Percentiles rank a stretch among this genome's conserved stretches.
These are phyloP conservation scores for Delphinus delphis DNA, from an alignment of 2,113 vertebrate genomes.

Conservation along the genomic window DNA sequence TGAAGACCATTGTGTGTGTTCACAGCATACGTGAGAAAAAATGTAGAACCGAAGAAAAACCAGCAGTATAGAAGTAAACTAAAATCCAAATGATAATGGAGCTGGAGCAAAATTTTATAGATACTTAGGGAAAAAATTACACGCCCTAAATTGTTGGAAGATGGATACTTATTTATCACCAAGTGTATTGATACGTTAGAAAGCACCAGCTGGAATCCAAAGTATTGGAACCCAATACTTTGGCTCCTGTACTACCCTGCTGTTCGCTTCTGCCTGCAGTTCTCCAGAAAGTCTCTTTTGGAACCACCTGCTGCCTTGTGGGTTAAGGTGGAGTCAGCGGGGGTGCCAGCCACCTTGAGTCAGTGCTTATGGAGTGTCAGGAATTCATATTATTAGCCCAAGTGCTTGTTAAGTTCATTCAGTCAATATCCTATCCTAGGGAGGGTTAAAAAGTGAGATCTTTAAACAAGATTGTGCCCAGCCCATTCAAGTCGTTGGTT, in stretches of 20 bases:
- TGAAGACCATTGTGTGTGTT: constrained; percentile 59
- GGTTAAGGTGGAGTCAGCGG: neutral
- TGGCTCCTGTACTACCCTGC: neutral
- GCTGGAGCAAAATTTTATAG: neutral
- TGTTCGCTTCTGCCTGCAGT: neutral
- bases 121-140: neutral
- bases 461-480: neutral
- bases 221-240: neutral
- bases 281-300: neutral
- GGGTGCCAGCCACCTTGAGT: neutral
- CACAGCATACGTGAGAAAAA: constrained; percentile 40
- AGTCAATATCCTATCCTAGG: neutral
- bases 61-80: neutral
- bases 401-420: neutral
- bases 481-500: neutral
- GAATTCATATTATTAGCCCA: neutral
- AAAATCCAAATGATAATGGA: constrained; percentile 10
- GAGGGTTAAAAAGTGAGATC: neutral
- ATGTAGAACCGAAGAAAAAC: constrained; percentile 33
- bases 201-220: neutral
- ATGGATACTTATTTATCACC: constrained; percentile 5
- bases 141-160: neutral
- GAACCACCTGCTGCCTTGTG: neutral
- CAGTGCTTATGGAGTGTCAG: neutral
- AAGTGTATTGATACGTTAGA: neutral